Evolutionary conservation across 2,888 invertebrate species (phyloP).

Genomic region (Agelastica alni): DNA sequence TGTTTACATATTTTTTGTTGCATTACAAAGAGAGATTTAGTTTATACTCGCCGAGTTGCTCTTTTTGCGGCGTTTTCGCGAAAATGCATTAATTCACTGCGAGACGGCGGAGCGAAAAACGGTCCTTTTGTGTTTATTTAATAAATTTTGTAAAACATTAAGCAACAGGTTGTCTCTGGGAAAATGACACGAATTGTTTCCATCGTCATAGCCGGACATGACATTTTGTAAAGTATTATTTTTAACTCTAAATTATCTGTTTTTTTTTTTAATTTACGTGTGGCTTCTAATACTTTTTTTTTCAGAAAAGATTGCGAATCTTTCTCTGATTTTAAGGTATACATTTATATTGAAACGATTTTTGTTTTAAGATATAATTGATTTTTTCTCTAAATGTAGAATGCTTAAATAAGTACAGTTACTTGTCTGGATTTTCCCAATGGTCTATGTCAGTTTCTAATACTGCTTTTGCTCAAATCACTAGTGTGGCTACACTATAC

Average conservation of each 20-base stretch:
- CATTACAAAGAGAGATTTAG: constrained; percentile 15
- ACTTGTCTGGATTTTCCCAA: too few species aligned
- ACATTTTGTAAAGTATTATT: background rate
- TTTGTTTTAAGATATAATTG: too few species aligned
- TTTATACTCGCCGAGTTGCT: constrained; percentile 12
- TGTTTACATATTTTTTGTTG: constrained; percentile 7
- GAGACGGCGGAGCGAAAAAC: constrained; percentile 36
- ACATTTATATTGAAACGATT: too few species aligned
- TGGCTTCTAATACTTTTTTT: too few species aligned
- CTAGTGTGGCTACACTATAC: too few species aligned
- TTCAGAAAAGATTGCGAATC: too few species aligned
- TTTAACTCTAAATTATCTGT: background rate
- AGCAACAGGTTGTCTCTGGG: constrained; percentile 43
- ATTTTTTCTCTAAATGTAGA: too few species aligned
- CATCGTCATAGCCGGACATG: constrained; percentile 27
- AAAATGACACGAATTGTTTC: constrained; percentile 39
- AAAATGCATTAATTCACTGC: constrained; percentile 22
- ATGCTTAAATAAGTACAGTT: too few species aligned
- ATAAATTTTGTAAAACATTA: constrained; percentile 38
- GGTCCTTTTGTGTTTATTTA: constrained; percentile 37
- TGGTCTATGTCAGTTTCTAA: too few species aligned
- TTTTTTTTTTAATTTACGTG: background rate
- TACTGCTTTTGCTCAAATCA: too few species aligned
- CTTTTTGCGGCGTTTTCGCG: constrained; percentile 18
- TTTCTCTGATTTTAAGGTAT: too few species aligned